A percentile compares a stretch with the other conserved stretches of the same genome.
phyloP scores from a whole-genome alignment of 2,113 vertebrate genomes.

The Nesospiza acunhae region DNA sequence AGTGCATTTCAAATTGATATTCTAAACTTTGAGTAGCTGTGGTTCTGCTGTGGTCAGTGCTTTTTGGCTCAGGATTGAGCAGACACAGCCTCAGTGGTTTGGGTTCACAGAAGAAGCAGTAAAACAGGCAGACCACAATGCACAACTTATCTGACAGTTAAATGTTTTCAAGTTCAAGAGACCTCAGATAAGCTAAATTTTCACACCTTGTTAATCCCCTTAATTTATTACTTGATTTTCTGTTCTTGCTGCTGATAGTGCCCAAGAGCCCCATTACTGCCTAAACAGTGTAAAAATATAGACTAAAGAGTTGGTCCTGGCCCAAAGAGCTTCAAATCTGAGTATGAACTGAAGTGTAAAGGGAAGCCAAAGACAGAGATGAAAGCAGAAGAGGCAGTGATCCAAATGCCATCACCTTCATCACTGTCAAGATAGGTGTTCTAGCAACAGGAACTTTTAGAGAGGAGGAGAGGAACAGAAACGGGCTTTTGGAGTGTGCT shows the following conservation, averaged over 20 bases:
- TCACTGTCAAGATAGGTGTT: not conserved
- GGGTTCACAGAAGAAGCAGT: not conserved
- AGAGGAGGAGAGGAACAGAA: not conserved
- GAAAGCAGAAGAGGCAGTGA: not conserved
- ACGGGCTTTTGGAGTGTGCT: fast-evolving
- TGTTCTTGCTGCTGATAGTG: not conserved
- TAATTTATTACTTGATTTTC: not conserved
- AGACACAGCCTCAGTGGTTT: not conserved
- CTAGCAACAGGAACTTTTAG: not conserved
- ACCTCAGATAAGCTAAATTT: not conserved
- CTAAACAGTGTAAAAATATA: not conserved
- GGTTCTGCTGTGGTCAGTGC: conserved; percentile 4
- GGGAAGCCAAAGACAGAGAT: not conserved
- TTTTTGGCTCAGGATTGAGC: not conserved
- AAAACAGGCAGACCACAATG: not conserved
- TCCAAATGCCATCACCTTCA: not conserved
- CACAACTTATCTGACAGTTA: not conserved
- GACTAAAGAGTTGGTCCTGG: not conserved
- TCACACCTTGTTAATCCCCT: not conserved
- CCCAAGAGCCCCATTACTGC: not conserved
- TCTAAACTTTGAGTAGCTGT: not conserved
- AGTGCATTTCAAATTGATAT: not conserved
- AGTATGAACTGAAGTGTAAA: not conserved
- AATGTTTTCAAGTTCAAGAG: not conserved
- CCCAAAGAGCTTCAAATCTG: not conserved